These are phyloP conservation scores for Protobothrops mucrosquamatus DNA, from an alignment of 2,113 vertebrate species.

Conservation along the genomic window DNA sequence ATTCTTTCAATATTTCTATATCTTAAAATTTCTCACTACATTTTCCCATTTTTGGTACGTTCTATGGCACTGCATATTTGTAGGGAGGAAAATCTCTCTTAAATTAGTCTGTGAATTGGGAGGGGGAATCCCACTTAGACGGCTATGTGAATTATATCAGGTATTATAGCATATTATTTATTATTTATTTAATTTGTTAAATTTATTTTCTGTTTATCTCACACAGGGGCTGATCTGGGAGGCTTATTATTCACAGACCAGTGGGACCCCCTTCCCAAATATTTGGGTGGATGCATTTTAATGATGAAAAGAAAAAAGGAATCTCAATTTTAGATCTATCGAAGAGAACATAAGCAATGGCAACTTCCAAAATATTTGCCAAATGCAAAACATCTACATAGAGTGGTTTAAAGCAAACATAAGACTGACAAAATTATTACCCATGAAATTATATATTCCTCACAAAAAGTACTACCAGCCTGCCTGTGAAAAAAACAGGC, in stretches of 20 bases:
- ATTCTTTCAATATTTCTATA: neutral
- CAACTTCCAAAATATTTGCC: conserved; percentile 47
- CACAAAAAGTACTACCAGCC: neutral
- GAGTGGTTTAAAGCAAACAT: conserved; percentile 38
- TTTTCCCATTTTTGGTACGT: neutral
- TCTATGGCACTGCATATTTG: neutral
- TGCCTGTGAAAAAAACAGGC: neutral
- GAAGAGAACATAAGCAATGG: conserved; percentile 49
- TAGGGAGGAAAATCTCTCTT: neutral
- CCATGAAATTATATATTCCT: conserved; percentile 20
- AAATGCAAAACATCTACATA: conserved; percentile 52
- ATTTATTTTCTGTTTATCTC: neutral
- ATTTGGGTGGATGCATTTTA: neutral
- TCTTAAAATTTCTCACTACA: neutral
- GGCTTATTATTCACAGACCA: neutral
- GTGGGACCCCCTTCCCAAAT: neutral
- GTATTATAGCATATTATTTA: neutral
- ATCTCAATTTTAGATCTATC: conserved; percentile 43
- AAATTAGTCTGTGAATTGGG: neutral
- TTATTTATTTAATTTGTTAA: neutral
- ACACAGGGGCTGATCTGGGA: neutral
- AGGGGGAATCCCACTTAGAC: neutral
- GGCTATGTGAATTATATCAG: neutral
- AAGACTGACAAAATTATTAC: conserved; percentile 40
- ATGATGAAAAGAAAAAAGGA: neutral